A percentile compares a stretch with the other conserved stretches of the same genome.
Evolutionary conservation across 2,888 invertebrate genomes (phyloP).

Genomic region (Euplexia lucipara): DNA sequence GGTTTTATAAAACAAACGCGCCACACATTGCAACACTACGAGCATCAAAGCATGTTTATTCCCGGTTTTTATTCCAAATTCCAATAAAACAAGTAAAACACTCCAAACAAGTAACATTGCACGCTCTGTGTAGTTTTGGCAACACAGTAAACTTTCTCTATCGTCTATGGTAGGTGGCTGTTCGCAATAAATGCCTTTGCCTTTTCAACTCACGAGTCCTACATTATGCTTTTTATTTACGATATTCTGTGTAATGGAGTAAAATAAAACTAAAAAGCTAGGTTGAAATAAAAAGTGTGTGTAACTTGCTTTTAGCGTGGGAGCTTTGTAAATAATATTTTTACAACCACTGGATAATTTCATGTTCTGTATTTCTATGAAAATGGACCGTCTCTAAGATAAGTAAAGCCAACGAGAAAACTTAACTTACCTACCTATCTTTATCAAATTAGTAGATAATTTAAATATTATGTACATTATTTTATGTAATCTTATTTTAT

Average conservation of each 20-base stretch:
- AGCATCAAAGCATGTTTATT: constrained; percentile 25
- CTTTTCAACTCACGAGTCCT: constrained; percentile 38
- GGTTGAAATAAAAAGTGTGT: constrained; percentile 5
- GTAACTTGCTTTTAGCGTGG: constrained; percentile 1
- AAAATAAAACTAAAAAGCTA: constrained; percentile 12
- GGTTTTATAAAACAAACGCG: constrained; percentile 18
- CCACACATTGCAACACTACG: constrained; percentile 7
- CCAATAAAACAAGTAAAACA: constrained; percentile 58
- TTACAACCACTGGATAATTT: neutral
- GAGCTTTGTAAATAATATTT: neutral
- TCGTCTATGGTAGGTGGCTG: constrained; percentile 47
- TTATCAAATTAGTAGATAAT: too few species aligned
- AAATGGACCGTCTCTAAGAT: neutral
- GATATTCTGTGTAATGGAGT: constrained; percentile 20
- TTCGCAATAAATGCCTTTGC: constrained; percentile 46
- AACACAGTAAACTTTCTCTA: constrained; percentile 53
- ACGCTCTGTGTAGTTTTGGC: constrained; percentile 52
- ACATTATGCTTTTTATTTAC: constrained; percentile 35
- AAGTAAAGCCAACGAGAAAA: too few species aligned
- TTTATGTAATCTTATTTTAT: too few species aligned
- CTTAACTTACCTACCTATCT: too few species aligned
- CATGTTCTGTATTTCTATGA: neutral
- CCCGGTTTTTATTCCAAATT: constrained; percentile 7
- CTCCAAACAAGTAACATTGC: constrained; percentile 52
- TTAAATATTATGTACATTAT: too few species aligned